Evolutionary conservation across 2,888 invertebrate genomes (phyloP).

Genomic region (Pomacea canaliculata): DNA sequence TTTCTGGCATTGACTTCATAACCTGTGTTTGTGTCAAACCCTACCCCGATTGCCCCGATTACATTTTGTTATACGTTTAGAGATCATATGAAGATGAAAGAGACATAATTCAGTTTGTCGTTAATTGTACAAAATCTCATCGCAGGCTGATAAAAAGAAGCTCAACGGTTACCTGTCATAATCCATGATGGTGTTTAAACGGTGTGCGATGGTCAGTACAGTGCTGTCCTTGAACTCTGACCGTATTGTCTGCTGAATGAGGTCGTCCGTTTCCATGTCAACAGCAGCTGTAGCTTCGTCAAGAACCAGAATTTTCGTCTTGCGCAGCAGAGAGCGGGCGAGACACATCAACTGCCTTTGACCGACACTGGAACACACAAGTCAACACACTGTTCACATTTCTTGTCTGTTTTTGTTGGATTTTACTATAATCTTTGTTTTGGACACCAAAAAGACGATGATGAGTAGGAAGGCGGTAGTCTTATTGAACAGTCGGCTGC

Average conservation of each 20-base stretch:
- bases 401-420: too few relatives aligned
- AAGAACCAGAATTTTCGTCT: constrained; percentile 5
- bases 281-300: constrained; percentile 2
- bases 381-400: neutral
- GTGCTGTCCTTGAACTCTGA: constrained; percentile 4
- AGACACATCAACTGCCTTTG: constrained; percentile 10
- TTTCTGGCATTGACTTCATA: too few relatives aligned
- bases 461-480: too few relatives aligned
- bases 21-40: too few relatives aligned
- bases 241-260: constrained; percentile 1
- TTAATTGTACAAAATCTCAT: too few relatives aligned
- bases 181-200: constrained; percentile 2
- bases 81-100: too few relatives aligned
- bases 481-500: too few relatives aligned
- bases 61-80: too few relatives aligned
- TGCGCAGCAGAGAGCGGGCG: constrained; percentile 2
- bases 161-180: neutral
- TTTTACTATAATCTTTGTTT: too few relatives aligned
- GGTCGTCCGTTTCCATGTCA: constrained; percentile 2
- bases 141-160: neutral
- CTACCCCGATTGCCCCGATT: too few relatives aligned
- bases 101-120: too few relatives aligned
- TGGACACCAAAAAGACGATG: too few relatives aligned
- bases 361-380: neutral
- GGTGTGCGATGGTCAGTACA: constrained; percentile 2